A percentile compares a stretch with the other conserved stretches of the same genome.
Evolutionary conservation across 2,113 vertebrate species (phyloP).

Genomic region (Protomyctophum bolini): DNA sequence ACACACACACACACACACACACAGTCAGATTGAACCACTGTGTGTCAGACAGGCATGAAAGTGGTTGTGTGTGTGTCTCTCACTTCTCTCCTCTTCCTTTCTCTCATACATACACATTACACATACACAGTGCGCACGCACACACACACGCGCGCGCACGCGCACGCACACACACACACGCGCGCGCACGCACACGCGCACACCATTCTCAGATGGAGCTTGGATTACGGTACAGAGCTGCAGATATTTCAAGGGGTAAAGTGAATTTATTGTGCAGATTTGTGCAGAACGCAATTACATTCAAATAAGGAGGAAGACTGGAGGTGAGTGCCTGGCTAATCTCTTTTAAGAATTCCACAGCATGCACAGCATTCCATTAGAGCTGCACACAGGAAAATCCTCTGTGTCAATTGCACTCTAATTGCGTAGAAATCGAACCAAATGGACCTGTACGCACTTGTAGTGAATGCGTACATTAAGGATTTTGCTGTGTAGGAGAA

Average conservation of each 20-base stretch:
- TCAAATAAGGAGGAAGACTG: slow-evolving; percentile 16
- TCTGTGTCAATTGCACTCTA: no score
- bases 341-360: slow-evolving; percentile 17
- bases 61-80: no score
- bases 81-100: no score
- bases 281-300: slow-evolving; percentile 18
- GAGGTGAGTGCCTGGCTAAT: slow-evolving; percentile 2
- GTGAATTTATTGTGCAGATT: slow-evolving; percentile 25
- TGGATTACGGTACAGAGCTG: neutral
- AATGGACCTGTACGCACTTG: no score
- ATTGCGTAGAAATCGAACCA: no score
- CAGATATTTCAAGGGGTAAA: neutral
- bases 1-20: neutral
- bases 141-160: neutral
- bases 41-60: no score
- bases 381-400: no score
- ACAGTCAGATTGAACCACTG: no score
- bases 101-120: no score
- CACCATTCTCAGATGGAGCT: neutral
- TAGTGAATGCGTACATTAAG: no score
- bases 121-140: neutral
- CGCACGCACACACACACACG: slow-evolving; percentile 4
- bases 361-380: neutral
- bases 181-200: neutral
- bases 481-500: no score